A percentile compares a stretch with the other conserved stretches of the same genome.
Conservation (phyloP, 2,797 vertebrate species). For the Buphagus erythrorhynchus region DNA sequence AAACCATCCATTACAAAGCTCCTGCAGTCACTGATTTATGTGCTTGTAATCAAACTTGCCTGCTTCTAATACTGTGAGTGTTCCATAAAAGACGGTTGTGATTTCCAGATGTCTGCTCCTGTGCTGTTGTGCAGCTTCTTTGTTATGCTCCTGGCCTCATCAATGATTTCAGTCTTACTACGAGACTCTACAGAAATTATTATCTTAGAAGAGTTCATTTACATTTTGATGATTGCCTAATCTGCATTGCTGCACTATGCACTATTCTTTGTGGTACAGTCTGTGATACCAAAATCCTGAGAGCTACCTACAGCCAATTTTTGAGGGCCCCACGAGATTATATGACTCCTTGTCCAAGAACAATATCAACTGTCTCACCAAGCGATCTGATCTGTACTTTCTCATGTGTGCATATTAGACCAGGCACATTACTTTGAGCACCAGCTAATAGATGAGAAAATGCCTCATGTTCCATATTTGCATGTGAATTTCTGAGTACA, state of each 20-base stretch:
- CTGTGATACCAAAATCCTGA: not conserved
- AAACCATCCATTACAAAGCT: not conserved
- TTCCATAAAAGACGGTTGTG: constrained; percentile 13
- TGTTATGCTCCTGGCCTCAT: not conserved
- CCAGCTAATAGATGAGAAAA: not conserved
- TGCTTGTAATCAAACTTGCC: constrained; percentile 18
- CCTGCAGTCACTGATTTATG: constrained; percentile 20
- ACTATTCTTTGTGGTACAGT: not conserved
- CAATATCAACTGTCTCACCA: not conserved
- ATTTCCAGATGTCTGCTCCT: not conserved
- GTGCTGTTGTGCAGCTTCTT: not conserved
- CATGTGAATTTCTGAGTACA: not conserved
- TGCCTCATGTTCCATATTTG: not conserved
- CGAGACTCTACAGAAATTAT: constrained; percentile 4
- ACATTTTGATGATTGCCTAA: not conserved
- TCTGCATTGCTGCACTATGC: not conserved
- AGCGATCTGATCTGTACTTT: not conserved
- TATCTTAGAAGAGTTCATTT: not conserved
- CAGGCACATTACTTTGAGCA: not conserved
- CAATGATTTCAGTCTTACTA: not conserved
- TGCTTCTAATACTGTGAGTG: not conserved
- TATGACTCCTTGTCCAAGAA: not conserved
- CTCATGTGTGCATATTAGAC: not conserved
- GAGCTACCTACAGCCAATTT: not conserved
- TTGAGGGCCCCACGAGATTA: not conserved